Evolutionary conservation across 37 sponge, comb jelly and placozoan genomes (phyloP).

Genomic region (Bolinopsis microptera): DNA sequence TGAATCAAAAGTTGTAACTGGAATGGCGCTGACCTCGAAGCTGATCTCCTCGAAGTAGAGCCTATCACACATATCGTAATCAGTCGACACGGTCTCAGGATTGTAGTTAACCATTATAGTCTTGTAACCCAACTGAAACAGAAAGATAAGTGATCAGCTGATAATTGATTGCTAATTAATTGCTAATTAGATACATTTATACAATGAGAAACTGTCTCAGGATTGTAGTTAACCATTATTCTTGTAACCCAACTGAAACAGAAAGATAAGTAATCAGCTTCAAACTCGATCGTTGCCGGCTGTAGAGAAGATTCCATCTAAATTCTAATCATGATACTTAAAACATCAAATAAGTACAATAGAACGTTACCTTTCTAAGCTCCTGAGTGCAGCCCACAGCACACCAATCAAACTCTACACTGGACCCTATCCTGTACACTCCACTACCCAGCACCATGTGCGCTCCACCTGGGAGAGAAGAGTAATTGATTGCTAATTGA

Average conservation of each 20-base stretch:
- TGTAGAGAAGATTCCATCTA: too few species aligned
- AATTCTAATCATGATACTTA: too few species aligned
- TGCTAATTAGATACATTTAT: background rate
- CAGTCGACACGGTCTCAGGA: constrained; percentile 95
- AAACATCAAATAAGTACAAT: too few species aligned
- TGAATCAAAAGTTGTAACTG: too few species aligned
- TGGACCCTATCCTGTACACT: constrained; percentile 94
- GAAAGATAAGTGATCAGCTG: too few species aligned
- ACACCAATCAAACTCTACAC: constrained; percentile 99
- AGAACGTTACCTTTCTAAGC: constrained; percentile 83
- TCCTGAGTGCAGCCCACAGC: constrained; percentile 94
- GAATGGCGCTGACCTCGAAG: constrained; percentile 88
- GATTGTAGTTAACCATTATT: constrained; percentile 93
- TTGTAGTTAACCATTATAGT: constrained; percentile 91
- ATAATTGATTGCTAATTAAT: too few species aligned
- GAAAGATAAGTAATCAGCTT: too few species aligned
- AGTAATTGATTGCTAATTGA: too few species aligned
- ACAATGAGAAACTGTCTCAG: constrained; percentile 82
- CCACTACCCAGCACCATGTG: constrained; percentile 95
- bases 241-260: constrained; percentile 69
- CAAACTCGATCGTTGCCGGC: background rate
- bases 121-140: constrained; percentile 69
- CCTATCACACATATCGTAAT: constrained; percentile 96
- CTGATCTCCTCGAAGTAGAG: constrained; percentile 97
- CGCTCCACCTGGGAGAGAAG: constrained; percentile 67